Base-by-base conservation (phyloP, 2,113 vertebrate genomes). In the Cranoglanis bouderius region DNA sequence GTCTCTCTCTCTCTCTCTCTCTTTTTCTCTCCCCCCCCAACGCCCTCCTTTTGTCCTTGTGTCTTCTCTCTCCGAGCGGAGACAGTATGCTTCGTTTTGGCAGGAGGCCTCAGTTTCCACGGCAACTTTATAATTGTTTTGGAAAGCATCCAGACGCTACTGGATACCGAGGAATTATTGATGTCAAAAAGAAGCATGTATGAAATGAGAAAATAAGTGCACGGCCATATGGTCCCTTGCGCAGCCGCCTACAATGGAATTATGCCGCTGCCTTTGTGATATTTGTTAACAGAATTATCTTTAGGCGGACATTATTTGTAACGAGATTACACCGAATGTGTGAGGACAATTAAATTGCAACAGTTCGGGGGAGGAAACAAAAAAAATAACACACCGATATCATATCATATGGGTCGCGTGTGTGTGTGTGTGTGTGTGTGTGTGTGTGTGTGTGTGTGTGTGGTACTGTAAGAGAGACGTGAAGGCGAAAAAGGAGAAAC, bases 51-150 rank as follows among this genome's bases (percentile, higher is more conserved):
- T 92, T 94, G 92, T 94, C 94, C 93, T 95, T 95, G 95, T 95
- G 95, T 94, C 93, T 90, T 95, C 97, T 94, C 96, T 96, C 95
- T 95, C 95, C 95, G 92, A 95, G 95, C 94, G 93, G 93, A 96
- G 95, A 95, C 94, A 96, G 96, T 96, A 95, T 96, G 96, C 96
- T 97, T 96, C 95, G 93, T 97, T 95, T 96, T 96, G 96, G 96
- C 96, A 95, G 95, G 95, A 95, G 96, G 94, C 96, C 94, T 94
- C 94, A 96, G 97, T 98, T 97, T 97, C 97, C 96, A 97, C 96
- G 96, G 97, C 98, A 97, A 98, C 97, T 94, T 97, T 98, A 96
- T 98, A 98, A 99, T 99, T 98, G 97, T 96, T 96, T 97, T 99
- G 97, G 97, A 98, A 92, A 92, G 86, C 92, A 93, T 96, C 96